phyloP scores from a whole-genome alignment of 2,797 vertebrate species.

The Pristis pectinata region DNA sequence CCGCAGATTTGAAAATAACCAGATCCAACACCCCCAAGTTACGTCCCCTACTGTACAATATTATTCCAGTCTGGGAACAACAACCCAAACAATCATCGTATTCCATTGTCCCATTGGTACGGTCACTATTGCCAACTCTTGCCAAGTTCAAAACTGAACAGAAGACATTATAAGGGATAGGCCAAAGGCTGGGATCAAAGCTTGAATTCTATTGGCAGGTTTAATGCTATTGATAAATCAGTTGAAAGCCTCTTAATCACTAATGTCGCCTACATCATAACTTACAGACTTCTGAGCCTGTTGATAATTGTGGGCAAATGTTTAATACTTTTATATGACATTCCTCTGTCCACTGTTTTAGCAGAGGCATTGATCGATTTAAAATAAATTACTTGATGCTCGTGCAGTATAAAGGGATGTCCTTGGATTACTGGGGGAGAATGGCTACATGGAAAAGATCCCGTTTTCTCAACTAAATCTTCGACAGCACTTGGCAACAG shows the following conservation, averaged over 20 bases:
- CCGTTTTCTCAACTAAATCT: background rate
- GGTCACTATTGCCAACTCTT: background rate
- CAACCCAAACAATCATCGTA: background rate
- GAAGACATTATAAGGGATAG: conserved; percentile 12
- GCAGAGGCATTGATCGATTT: background rate
- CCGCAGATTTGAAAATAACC: too few species aligned
- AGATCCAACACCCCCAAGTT: too few species aligned
- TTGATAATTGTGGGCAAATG: background rate
- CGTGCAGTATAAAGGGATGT: background rate
- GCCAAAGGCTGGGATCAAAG: conserved; percentile 25
- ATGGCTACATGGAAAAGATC: background rate
- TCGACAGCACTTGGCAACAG: background rate
- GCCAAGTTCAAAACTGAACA: conserved; percentile 27
- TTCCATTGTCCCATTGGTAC: background rate
- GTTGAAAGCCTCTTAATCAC: conserved; percentile 26
- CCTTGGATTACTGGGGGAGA: background rate
- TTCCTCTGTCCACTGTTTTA: background rate
- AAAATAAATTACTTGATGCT: background rate
- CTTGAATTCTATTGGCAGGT: conserved; percentile 1
- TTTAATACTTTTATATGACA: background rate
- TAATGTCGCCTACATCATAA: conserved; percentile 3
- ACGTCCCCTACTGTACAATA: background rate
- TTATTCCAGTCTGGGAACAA: background rate
- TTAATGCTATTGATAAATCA: conserved; percentile 22
- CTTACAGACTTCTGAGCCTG: background rate